Conservation (phyloP, 2,888 invertebrate species). For the Drosophila mimica region DNA sequence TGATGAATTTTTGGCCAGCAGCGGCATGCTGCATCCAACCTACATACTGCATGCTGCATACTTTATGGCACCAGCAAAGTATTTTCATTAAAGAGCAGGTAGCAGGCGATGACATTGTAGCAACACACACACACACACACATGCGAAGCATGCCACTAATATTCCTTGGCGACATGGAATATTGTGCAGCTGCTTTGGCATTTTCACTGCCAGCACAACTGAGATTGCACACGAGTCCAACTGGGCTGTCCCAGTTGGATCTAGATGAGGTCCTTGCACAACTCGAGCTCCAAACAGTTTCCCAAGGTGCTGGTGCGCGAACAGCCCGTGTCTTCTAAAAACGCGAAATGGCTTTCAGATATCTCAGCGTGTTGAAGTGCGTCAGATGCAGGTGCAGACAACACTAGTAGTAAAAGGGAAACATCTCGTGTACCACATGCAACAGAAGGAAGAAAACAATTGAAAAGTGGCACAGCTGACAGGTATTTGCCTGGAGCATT, state of each 20-base stretch:
- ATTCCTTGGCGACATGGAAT: slow-evolving; percentile 19
- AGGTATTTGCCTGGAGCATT: slow-evolving; percentile 36
- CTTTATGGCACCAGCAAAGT: slow-evolving; percentile 56
- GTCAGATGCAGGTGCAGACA: slow-evolving; percentile 8
- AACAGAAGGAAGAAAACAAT: slow-evolving; percentile 3
- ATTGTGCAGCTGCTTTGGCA: slow-evolving; percentile 20
- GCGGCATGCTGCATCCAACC: slow-evolving; percentile 24
- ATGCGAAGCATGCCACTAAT: slow-evolving; percentile 11
- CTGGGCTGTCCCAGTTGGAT: slow-evolving; percentile 2
- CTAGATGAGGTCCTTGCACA: slow-evolving; percentile 11
- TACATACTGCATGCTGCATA: slow-evolving; percentile 60
- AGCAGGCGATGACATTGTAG: slow-evolving; percentile 43
- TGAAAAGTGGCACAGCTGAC: slow-evolving; percentile 4
- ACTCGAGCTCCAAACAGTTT: slow-evolving; percentile 32
- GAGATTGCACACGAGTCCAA: background rate
- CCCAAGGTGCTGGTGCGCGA: slow-evolving; percentile 9
- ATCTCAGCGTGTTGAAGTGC: slow-evolving; percentile 12
- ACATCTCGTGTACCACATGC: background rate
- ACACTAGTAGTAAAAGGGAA: background rate
- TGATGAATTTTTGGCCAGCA: slow-evolving; percentile 53
- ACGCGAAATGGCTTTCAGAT: slow-evolving; percentile 1
- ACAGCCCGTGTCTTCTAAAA: background rate
- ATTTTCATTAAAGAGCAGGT: slow-evolving; percentile 64
- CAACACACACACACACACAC: slow-evolving; percentile 14
- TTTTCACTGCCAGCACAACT: background rate